Evolutionary conservation across 30 jellyfish, hydroid and myxozoan genomes (phyloP), one percentile per base, ranked within the genome.

Genomic region (Aurelia coerulea): DNA sequence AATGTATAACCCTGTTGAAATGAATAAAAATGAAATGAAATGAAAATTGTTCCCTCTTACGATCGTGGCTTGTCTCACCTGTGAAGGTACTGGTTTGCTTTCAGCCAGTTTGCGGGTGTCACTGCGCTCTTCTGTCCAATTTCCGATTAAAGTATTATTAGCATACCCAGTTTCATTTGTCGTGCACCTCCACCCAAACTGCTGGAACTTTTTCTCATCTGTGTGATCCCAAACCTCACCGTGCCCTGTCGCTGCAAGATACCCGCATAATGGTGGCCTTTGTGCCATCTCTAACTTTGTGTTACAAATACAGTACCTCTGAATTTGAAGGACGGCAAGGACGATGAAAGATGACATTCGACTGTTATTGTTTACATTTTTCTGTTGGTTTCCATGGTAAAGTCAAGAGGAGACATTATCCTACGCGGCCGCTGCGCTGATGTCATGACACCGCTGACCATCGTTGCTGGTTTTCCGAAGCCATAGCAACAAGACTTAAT

Each of bases 141-240:
- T 92, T 49, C 98, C 98, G 50, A 92, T 92, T 39, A 86, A 67
- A 7, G 98, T 92, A 11, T 76, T 83, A 67, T 84, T 91, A 12
- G 91, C 70, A 58, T 76, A 92, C 58, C 76, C 98, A 2, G 98
- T 86, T 78, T 92, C 98, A 65, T 92, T 86, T 42, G 98, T 92
- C 64, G 95, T 86, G 87, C 98, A 92, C 63, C 98, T 68, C 98
- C 98, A 92, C 10, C 98, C 98, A 73, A 92, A 92, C 81, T 92
- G 96, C 70, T 76, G 70, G 53, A 92, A 92, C 50, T 92, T 92
- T 42, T 92, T 92, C 31, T 23, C 96, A 75, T 92, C 98, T 33
- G 95, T 50, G 31, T 84, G 92, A 79, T 92, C 98, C 92, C 94
- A 92, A 1, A 77, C 88, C 68, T 92, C 98, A 10, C 97, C 98